Evolutionary conservation across 2,113 vertebrate genomes (phyloP), one percentile per base, ranked within the genome.

Genomic region (Corythoichthys haematopterus): DNA sequence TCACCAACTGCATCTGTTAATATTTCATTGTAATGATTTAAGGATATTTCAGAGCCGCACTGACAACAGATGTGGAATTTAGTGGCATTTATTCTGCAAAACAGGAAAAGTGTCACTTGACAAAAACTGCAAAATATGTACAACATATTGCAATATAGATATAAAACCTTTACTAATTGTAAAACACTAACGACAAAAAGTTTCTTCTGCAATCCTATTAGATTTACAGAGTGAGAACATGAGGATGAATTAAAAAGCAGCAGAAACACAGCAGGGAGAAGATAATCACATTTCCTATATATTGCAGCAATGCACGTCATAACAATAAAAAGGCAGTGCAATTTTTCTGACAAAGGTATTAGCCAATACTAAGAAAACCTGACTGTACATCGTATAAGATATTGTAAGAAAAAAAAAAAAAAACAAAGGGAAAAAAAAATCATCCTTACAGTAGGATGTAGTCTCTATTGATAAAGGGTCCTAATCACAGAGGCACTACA

Each of bases 241-340:
- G 38, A 74, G 65, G 64, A 57, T 64, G 11, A 72, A 51, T 66
- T 70, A 28, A 37, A 72, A 51, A 61, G 65, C 13, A 65, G 36
- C 37, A 67, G 40, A 71, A 56, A 66, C 3, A 45, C 8, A 61
- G 15, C 56, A 36, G 6, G 45, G 11, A 60, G 35, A 52, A 38
- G 35, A 69, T 55, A 43, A 5, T 52, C 0, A 13, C 46, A 2
- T 40, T 8, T 59, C 51, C 20, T 61, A 2, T 62, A 68, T 56
- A 20, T 63, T 51, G 71, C 10, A 65, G 16, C 59, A 74, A 71
- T 75, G 58, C 65, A 74, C 69, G 81, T 71, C 65, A 76, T 68
- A 61, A 78, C 66, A 66, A 70, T 87, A 86, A 45, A 43, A 87
- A 88, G 80, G 56, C 75, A 61, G 59, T 76, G 50, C 53, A 62